phyloP scores from a whole-genome alignment of 1,140 invertebrate species.

The Drosophila tropicalis region DNA sequence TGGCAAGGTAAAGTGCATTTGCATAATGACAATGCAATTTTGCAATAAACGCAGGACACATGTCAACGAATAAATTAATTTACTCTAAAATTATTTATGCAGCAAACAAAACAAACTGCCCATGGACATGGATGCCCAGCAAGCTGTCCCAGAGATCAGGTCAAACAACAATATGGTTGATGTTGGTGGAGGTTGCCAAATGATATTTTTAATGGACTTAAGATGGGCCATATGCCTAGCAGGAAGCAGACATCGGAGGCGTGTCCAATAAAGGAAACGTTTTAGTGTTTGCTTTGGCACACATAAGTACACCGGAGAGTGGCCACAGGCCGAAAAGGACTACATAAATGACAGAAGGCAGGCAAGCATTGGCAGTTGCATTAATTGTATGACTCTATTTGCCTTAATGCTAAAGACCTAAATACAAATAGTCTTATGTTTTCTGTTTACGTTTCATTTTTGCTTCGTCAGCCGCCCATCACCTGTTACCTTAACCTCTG shows the following conservation, averaged over 20 bases:
- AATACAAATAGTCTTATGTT: slow-evolving; percentile 61
- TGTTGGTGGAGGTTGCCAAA: slow-evolving; percentile 7
- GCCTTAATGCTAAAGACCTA: slow-evolving; percentile 46
- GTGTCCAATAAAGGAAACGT: slow-evolving; percentile 59
- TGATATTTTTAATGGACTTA: slow-evolving; percentile 45
- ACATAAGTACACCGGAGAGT: slow-evolving; percentile 32
- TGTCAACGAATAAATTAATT: slow-evolving; percentile 81
- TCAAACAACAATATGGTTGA: not conserved
- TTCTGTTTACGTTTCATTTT: slow-evolving; percentile 24
- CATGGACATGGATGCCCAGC: slow-evolving; percentile 26
- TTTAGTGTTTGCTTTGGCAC: slow-evolving; percentile 35
- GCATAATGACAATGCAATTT: slow-evolving; percentile 80
- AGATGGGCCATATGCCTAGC: slow-evolving; percentile 8
- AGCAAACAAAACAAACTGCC: slow-evolving; percentile 55
- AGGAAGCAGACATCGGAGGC: slow-evolving; percentile 17
- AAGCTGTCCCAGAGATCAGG: slow-evolving; percentile 19
- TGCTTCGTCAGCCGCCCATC: slow-evolving; percentile 1
- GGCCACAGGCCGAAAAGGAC: slow-evolving; percentile 30
- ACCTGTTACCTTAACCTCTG: slow-evolving; percentile 11
- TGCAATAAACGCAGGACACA: slow-evolving; percentile 77
- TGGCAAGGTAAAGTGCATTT: slow-evolving; percentile 64
- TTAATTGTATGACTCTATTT: slow-evolving; percentile 73
- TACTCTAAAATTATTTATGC: slow-evolving; percentile 78
- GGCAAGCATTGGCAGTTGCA: slow-evolving; percentile 56
- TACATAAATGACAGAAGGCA: too few species aligned